Conservation (phyloP, 2,113 vertebrate genomes). For the Dissostichus mawsoni region DNA sequence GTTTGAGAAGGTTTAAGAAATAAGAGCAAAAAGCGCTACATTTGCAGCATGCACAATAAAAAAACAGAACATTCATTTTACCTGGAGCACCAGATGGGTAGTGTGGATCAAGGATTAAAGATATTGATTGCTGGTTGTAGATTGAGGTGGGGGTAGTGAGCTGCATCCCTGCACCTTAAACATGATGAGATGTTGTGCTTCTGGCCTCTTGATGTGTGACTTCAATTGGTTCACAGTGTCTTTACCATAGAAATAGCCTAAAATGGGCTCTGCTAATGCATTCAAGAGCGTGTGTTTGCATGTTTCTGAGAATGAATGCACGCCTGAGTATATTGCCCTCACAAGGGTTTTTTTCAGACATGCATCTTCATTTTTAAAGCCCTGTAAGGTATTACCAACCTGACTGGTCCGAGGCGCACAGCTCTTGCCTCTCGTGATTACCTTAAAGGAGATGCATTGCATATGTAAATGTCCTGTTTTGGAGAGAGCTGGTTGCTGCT, state of each 20-base stretch:
- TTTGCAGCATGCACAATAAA: neutral
- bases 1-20: neutral
- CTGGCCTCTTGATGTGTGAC: slow-evolving; percentile 8
- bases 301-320: slow-evolving; percentile 9
- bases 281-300: slow-evolving; percentile 28
- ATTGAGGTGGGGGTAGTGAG: slow-evolving; percentile 6
- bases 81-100: neutral
- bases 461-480: slow-evolving; percentile 72
- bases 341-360: slow-evolving; percentile 45
- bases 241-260: slow-evolving; percentile 34
- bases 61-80: neutral
- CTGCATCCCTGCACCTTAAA: slow-evolving; percentile 27
- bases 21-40: neutral
- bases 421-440: slow-evolving; percentile 73
- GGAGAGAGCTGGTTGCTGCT: slow-evolving; percentile 59
- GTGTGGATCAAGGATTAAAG: slow-evolving; percentile 20
- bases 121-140: slow-evolving; percentile 37
- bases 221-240: slow-evolving; percentile 19
- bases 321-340: slow-evolving; percentile 14
- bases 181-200: slow-evolving; percentile 1
- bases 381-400: slow-evolving; percentile 46
- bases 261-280: slow-evolving; percentile 28
- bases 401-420: slow-evolving; percentile 44
- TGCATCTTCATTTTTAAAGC: slow-evolving; percentile 69
- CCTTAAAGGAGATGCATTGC: slow-evolving; percentile 75